Percentiles rank a stretch among this genome's conserved stretches.
These are phyloP conservation scores for Papilio protenor DNA, from an alignment of 2,888 invertebrate genomes.

Conservation along the genomic window DNA sequence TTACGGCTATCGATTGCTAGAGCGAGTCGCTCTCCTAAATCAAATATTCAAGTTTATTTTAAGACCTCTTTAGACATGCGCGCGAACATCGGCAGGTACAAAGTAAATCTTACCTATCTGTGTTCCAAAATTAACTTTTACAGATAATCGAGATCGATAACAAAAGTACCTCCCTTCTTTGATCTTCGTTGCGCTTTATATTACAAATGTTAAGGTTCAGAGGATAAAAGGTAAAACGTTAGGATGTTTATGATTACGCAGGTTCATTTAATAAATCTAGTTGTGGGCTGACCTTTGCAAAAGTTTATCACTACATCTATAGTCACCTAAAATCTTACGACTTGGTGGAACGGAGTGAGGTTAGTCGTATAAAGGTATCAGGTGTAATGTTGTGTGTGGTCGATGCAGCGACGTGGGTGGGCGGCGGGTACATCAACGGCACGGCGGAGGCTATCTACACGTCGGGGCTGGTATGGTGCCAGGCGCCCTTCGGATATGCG, in stretches of 20 bases:
- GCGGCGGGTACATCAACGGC: constrained; percentile 99
- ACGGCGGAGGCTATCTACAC: constrained; percentile 99
- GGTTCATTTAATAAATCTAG: neutral
- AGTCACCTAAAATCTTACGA: neutral
- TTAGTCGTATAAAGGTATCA: neutral
- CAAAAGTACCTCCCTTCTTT: neutral
- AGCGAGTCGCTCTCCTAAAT: constrained; percentile 6
- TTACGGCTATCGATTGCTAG: neutral
- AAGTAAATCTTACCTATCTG: neutral
- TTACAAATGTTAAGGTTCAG: no score
- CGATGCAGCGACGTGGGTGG: constrained; percentile 97
- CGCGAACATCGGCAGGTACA: neutral
- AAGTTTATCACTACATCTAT: neutral
- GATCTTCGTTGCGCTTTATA: neutral
- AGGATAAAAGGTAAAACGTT: no score
- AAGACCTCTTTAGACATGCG: neutral
- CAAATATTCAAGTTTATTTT: neutral
- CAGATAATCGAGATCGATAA: neutral
- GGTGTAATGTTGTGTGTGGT: constrained; percentile 43
- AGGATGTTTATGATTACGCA: neutral
- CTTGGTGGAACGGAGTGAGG: neutral
- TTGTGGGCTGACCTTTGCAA: neutral
- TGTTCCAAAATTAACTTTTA: neutral
- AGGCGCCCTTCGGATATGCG: constrained; percentile 99
- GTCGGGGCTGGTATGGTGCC: constrained; percentile 97